Percentiles rank a stretch among this genome's conserved stretches.
Conservation (phyloP, 2,888 invertebrate genomes). For the Drosophila suboccidentalis region DNA sequence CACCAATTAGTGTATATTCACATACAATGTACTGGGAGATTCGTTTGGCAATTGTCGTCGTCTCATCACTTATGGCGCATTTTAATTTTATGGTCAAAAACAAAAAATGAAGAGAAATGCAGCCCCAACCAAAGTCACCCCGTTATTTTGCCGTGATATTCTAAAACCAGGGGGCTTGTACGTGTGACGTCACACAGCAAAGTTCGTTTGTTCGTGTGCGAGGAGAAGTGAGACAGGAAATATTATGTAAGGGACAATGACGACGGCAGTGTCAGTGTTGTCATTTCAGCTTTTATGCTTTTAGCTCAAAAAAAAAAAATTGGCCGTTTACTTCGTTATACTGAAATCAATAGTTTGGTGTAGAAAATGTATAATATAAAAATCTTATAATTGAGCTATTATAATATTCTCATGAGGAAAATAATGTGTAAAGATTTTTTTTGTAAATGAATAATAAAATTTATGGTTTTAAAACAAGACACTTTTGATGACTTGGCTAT, state of each 20-base stretch:
- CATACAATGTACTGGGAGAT: background rate
- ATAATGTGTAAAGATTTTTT: no score
- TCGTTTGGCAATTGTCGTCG: constrained; percentile 15
- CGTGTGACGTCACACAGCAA: constrained; percentile 59
- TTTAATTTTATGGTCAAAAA: constrained; percentile 54
- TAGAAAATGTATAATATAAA: no score
- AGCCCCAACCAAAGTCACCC: constrained; percentile 28
- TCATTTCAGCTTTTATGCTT: background rate
- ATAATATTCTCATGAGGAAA: no score
- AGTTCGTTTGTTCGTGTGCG: constrained; percentile 12
- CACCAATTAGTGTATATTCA: constrained; percentile 62
- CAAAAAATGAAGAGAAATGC: constrained; percentile 15
- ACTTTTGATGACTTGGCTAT: background rate
- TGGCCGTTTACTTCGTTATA: no score
- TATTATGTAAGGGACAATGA: constrained; percentile 56
- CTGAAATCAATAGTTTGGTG: no score
- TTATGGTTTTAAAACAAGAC: background rate
- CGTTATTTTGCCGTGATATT: constrained; percentile 9
- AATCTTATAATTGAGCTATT: no score
- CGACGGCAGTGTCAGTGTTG: background rate
- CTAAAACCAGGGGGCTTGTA: constrained; percentile 36
- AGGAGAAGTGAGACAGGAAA: constrained; percentile 7
- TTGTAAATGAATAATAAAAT: no score
- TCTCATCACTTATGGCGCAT: constrained; percentile 49
- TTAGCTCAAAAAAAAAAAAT: no score